Conservation (phyloP, 2,888 invertebrate species). For the Sceliomorpha sp. region DNA sequence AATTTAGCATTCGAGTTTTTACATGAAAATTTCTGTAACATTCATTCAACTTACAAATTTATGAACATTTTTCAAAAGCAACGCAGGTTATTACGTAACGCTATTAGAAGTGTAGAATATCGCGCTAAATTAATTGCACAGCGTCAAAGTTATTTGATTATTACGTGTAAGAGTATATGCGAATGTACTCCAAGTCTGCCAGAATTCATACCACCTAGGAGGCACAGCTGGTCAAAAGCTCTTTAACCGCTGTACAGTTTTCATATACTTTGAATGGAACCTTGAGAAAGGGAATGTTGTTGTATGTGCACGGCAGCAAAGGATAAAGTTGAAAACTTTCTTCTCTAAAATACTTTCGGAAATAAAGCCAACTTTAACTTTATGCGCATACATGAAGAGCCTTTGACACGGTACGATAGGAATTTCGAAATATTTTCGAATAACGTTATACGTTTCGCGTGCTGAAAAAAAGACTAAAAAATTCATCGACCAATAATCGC, state of each 20-base stretch:
- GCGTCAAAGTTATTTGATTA: slow-evolving; percentile 46
- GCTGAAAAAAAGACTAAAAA: too few species aligned
- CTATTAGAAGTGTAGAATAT: too few species aligned
- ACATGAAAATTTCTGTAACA: too few species aligned
- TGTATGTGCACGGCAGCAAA: slow-evolving; percentile 30
- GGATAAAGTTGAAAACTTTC: slow-evolving; percentile 48
- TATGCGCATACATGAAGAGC: slow-evolving; percentile 17
- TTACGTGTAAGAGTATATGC: too few species aligned
- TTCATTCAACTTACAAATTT: too few species aligned
- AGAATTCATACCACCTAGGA: slow-evolving; percentile 35
- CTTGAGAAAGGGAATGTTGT: slow-evolving; percentile 43
- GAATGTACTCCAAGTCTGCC: slow-evolving; percentile 27
- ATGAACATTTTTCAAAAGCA: too few species aligned
- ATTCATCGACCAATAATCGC: too few species aligned
- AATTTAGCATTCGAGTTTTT: too few species aligned
- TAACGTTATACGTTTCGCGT: too few species aligned
- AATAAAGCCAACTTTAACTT: slow-evolving; percentile 47
- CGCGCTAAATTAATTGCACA: too few species aligned
- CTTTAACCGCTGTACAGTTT: slow-evolving; percentile 39
- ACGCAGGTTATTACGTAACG: too few species aligned
- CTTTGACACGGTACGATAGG: slow-evolving; percentile 8
- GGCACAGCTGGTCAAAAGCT: slow-evolving; percentile 35
- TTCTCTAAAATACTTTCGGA: slow-evolving; percentile 48
- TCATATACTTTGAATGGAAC: slow-evolving; percentile 40
- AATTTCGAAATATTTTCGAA: background rate